phyloP scores from a whole-genome alignment of 2,888 invertebrate species.

The Laspeyria flexula region DNA sequence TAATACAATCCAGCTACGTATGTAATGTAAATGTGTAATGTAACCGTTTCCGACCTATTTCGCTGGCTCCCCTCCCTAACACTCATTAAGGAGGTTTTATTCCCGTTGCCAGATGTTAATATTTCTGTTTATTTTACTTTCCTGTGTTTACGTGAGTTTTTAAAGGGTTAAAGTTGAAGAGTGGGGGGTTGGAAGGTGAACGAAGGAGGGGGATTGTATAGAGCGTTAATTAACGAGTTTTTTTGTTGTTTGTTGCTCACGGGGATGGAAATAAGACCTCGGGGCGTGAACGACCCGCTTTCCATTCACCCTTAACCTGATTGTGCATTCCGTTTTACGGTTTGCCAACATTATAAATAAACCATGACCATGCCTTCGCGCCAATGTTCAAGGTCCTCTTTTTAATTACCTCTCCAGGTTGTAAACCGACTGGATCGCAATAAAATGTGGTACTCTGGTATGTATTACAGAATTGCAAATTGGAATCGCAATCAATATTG shows the following conservation, averaged over 20 bases:
- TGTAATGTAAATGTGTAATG: slow-evolving; percentile 39
- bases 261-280: slow-evolving; percentile 36
- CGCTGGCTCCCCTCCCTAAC: slow-evolving; percentile 10
- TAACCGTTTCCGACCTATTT: slow-evolving; percentile 33
- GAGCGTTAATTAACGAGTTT: slow-evolving; percentile 45
- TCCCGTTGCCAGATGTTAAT: slow-evolving; percentile 47
- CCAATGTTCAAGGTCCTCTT: slow-evolving; percentile 30
- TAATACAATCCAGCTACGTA: slow-evolving; percentile 34
- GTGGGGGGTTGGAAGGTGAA: slow-evolving; percentile 2
- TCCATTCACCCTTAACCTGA: slow-evolving; percentile 42
- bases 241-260: slow-evolving; percentile 40
- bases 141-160: slow-evolving; percentile 45
- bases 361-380: slow-evolving; percentile 23
- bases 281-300: slow-evolving; percentile 30
- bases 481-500: slow-evolving; percentile 34
- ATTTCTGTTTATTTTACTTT: slow-evolving; percentile 51
- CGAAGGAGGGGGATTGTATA: slow-evolving; percentile 19
- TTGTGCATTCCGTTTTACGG: slow-evolving; percentile 45
- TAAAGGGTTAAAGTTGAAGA: slow-evolving; percentile 42
- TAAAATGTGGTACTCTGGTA: slow-evolving; percentile 39
- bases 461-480: slow-evolving; percentile 36
- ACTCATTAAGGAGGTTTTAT: slow-evolving; percentile 47
- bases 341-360: slow-evolving; percentile 41
- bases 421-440: slow-evolving; percentile 33
- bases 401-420: slow-evolving; percentile 38